These are phyloP conservation scores for Prorops nasuta DNA, from an alignment of 1,140 invertebrate genomes.

Conservation along the genomic window DNA sequence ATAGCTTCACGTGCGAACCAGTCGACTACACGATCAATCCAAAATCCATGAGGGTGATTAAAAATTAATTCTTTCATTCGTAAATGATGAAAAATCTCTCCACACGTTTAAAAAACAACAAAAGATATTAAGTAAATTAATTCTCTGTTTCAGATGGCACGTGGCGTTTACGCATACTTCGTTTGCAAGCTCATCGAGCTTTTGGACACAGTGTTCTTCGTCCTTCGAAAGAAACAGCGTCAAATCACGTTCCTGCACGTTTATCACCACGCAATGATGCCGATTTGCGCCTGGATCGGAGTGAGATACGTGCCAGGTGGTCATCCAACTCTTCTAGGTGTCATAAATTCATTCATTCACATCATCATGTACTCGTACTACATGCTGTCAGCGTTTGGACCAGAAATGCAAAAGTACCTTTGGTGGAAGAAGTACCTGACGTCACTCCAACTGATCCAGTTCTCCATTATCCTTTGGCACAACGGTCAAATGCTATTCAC, in stretches of 20 bases:
- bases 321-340: conserved; percentile 75
- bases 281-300: conserved; percentile 79
- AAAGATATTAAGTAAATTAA: background rate
- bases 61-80: no score
- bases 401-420: conserved; percentile 74
- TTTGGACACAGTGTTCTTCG: conserved; percentile 77
- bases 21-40: conserved; percentile 76
- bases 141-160: conserved; percentile 45
- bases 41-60: conserved; percentile 72
- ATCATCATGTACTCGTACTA: conserved; percentile 86
- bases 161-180: conserved; percentile 54
- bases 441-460: conserved; percentile 82
- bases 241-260: conserved; percentile 77
- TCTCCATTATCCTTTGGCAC: conserved; percentile 75
- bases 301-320: conserved; percentile 77
- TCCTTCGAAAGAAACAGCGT: conserved; percentile 74
- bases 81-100: background rate
- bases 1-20: conserved; percentile 80
- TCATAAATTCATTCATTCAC: conserved; percentile 87
- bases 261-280: conserved; percentile 74
- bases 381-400: conserved; percentile 76
- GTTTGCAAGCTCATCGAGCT: conserved; percentile 65
- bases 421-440: conserved; percentile 91
- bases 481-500: conserved; percentile 63
- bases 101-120: conserved; percentile 3